Base-by-base conservation (phyloP, 2,797 vertebrate species). In the Dicrostonyx torquatus region DNA sequence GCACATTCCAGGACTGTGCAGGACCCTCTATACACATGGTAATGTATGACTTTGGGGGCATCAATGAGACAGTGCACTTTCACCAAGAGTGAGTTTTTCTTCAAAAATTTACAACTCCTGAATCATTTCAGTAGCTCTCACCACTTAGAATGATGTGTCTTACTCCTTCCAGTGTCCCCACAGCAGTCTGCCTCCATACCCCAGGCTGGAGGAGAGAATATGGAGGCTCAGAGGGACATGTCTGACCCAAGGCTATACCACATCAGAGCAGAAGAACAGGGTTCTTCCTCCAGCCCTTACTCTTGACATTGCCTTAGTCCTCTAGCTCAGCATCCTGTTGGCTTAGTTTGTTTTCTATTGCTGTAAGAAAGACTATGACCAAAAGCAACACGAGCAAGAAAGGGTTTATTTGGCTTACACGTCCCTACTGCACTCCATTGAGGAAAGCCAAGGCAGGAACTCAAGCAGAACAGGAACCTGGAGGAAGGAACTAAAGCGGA, bases 21-120 rank as follows among this genome's bases (percentile, higher is more conserved):
- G 80, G 80, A 66, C 66, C 55, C 0, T 3, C 40, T 37, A 22
- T 17, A 50, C 10, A 9, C 0, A 4, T 2, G 45, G 17, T 73
- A 55, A 26, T 22, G 26, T 6, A 8, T 8, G 29, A 66, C 78
- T 55, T 76, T 13, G 3, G 45, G 45, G 45, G 26, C 37, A 7
- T 76, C 83, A 75, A 17, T 31, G 48, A 24, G 18, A 17, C 0
- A 17, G 76, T 37, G 29, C 26, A 34, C 66, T 43, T 87, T 90
- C 24, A 60, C 34, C 29, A 84, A 48, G 83, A 2, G 43, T 6
- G 78, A 53, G 24, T 2, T 53, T 31, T 22, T 73, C 50, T 77
- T 87, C 4, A 13, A n/a, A 72, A 40, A 58, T 2, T 14, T 34
- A 22, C 9, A 37, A 37, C 43, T 9, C 20, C 18, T 1, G 14